Evolutionary conservation across 2,113 vertebrate genomes (phyloP), one percentile per base, ranked within the genome.

Genomic region (Calonectris borealis): DNA sequence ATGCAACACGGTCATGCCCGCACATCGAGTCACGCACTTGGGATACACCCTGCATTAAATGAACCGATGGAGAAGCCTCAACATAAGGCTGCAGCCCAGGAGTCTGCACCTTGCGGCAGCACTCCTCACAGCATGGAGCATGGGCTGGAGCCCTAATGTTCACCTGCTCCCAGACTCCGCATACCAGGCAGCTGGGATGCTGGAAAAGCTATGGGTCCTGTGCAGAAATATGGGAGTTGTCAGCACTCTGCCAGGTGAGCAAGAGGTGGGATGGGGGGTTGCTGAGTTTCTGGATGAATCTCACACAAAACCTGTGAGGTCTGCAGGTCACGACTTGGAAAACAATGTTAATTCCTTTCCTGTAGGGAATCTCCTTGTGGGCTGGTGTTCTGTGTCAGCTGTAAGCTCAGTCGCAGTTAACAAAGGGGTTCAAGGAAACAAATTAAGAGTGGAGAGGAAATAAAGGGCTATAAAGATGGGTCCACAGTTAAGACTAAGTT

Each of bases 1-100:
- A 7, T 4, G 18, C 57, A 44, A n/a, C 10, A 2, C 2, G 5
- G 13, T 48, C 6, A 0, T 77, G 51, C 11, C 34, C 2, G 1
- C 34, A 7, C 6, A 0, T 58, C 1, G 2, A 57, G 34, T 52
- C 73, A 15, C 1, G 1, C 34, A 5, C 13, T n/a, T 13, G 51
- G 68, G 64, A 38, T 51, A 36, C 73, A 21, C 55, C 54, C 44
- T 16, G 51, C 24, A 8, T 46, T n/a, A 20, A 40, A 38, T 40
- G 55, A 88, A 38, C 12, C 1, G 2, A 49, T 38, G 69, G 93
- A 60, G 19, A n/a, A 85, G 10, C 51, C n/a, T 60, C 29, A 13
- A 8, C 5, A 2, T 11, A 17, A 58, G 66, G 73, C 55, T 84
- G 68, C 62, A 84, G 73, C 44, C 49, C 49, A 29, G 34, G 16